phyloP scores from a whole-genome alignment of 2,888 invertebrate genomes.

The Argynnis bischoffii region DNA sequence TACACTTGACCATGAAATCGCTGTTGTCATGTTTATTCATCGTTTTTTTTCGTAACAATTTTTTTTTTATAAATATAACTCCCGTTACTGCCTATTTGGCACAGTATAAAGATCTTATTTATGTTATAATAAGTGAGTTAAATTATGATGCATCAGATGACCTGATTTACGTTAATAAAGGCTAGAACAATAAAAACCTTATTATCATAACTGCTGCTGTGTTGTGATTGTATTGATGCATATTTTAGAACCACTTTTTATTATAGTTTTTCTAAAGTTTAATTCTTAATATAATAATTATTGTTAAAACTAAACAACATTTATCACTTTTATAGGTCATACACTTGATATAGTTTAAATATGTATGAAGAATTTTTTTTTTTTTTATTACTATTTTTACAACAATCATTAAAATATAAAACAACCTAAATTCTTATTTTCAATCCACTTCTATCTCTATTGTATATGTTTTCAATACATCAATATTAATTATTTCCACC shows the following conservation, averaged over 20 bases:
- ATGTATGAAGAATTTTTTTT: no score
- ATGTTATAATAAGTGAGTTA: conserved; percentile 20
- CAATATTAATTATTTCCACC: no score
- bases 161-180: conserved; percentile 24
- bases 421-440: no score
- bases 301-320: neutral
- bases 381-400: no score
- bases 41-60: conserved; percentile 45
- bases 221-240: neutral
- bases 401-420: no score
- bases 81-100: conserved; percentile 14
- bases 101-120: conserved; percentile 7
- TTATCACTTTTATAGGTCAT: no score
- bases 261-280: neutral
- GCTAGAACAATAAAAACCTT: conserved; percentile 6
- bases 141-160: conserved; percentile 19
- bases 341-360: no score
- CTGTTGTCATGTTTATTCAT: conserved; percentile 59
- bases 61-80: conserved; percentile 30
- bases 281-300: neutral
- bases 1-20: conserved; percentile 78
- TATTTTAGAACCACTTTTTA: neutral
- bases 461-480: no score
- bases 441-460: no score
- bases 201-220: neutral